Conservation (phyloP, 2,888 invertebrate genomes). For the Synanthedon myopaeformis region DNA sequence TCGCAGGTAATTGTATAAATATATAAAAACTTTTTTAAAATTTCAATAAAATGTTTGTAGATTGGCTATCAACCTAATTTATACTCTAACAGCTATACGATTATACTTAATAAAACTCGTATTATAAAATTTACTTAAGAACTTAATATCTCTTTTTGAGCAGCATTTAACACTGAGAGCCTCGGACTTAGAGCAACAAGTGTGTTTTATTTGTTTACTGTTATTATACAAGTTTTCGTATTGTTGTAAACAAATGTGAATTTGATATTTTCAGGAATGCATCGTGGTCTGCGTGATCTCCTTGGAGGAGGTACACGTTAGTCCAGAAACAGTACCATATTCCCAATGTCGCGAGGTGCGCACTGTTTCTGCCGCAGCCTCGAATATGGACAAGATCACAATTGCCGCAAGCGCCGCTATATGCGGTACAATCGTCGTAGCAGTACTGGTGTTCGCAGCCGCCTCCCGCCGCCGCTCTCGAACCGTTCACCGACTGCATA, state of each 20-base stretch:
- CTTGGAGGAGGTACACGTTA: conserved; percentile 88
- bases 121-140: too few species aligned
- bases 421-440: conserved; percentile 91
- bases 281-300: conserved; percentile 94
- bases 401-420: conserved; percentile 94
- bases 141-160: too few species aligned
- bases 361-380: conserved; percentile 83
- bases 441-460: conserved; percentile 90
- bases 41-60: too few species aligned
- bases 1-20: conserved; percentile 73
- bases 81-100: too few species aligned
- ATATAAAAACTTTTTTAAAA: background rate
- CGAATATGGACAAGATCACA: conserved; percentile 95
- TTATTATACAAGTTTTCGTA: background rate
- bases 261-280: conserved; percentile 76
- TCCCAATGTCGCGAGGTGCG: conserved; percentile 90
- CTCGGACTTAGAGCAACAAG: too few species aligned
- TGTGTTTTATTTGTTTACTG: too few species aligned
- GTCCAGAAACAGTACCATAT: conserved; percentile 87
- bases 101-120: too few species aligned
- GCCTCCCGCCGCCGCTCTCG: conserved; percentile 84
- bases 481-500: conserved; percentile 80
- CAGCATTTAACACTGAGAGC: too few species aligned
- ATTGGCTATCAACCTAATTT: too few species aligned
- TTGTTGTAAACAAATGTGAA: background rate